Evolutionary conservation across 2,888 invertebrate species (phyloP), one percentile per base, ranked within the genome.

Genomic region (Amphiduros pacificus): DNA sequence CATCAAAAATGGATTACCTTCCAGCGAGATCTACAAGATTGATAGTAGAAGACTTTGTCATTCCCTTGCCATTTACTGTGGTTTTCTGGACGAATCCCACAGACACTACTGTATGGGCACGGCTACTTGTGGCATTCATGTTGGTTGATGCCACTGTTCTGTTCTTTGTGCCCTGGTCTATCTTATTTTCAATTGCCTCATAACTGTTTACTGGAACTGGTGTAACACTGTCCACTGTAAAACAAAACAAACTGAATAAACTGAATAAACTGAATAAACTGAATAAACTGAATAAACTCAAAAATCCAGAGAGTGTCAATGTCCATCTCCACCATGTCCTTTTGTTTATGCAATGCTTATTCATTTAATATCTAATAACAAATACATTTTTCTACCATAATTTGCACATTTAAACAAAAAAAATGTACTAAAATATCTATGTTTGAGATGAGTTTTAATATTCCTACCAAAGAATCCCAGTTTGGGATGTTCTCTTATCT

Each of bases 71-170:
- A 22, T 70, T 65, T 24, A 73, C 74, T 65, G 77, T 77, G 0
- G 71, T 71, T 62, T 79, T 79, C 73, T 79, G 79, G 5, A 73
- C 71, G 63, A 79, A 78, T 22, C 68, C 73, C 53, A 79, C 72
- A 2, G 76, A 75, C n/a, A 79, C 75, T 44, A 79, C 76, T 1
- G 79, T 79, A 64, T 79, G 79, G 36, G 79, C 79, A 40, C 79
- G 77, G 69, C 78, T 79, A 77, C 79, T 79, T 27, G 78, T 80
- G 22, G 79, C 78, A 64, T 80, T 80, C 80, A 80, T 80, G 68
- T 77, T 76, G 22, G 80, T 80, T 14, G 79, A 74, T 26, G 80
- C 80, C 4, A 80, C 76, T 22, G 80, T 79, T 49, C 79, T 69
- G 69, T 78, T 79, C 56, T 75, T 70, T 0, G 75, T 78, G 2